A percentile compares a stretch with the other conserved stretches of the same genome.
Conservation (phyloP, 2,797 vertebrate species). For the Cynodonichthys magdalenae region DNA sequence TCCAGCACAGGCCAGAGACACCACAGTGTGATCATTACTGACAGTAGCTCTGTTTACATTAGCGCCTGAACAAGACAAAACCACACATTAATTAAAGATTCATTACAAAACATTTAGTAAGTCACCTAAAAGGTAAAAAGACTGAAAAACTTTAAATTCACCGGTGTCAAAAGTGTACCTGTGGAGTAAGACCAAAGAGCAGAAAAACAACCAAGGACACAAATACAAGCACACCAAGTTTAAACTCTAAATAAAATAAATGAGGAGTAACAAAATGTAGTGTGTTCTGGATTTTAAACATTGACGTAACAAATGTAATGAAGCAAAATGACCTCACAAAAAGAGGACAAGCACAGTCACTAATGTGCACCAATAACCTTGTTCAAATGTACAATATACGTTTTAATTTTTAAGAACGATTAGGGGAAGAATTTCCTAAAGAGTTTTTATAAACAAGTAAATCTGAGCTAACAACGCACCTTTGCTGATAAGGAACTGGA, state of each 20-base stretch:
- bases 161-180: too few species aligned
- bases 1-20: slow-evolving; percentile 96
- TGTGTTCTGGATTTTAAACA: too few species aligned
- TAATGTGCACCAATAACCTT: neutral
- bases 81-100: neutral
- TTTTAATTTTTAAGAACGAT: neutral
- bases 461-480: slow-evolving; percentile 69
- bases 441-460: neutral
- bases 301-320: too few species aligned
- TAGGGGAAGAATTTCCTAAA: neutral
- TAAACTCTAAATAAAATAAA: too few species aligned
- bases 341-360: neutral
- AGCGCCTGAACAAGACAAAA: slow-evolving; percentile 84
- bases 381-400: neutral
- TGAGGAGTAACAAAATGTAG: too few species aligned
- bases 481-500: slow-evolving; percentile 99
- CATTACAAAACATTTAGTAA: neutral
- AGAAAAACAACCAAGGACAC: too few species aligned
- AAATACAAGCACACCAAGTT: too few species aligned
- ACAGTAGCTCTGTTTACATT: slow-evolving; percentile 98
- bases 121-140: too few species aligned
- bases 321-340: neutral
- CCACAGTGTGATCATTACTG: slow-evolving; percentile 98
- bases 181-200: too few species aligned
- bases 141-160: too few species aligned